phyloP scores from a whole-genome alignment of 2,888 invertebrate species.

The Lepidochrysops patricia region DNA sequence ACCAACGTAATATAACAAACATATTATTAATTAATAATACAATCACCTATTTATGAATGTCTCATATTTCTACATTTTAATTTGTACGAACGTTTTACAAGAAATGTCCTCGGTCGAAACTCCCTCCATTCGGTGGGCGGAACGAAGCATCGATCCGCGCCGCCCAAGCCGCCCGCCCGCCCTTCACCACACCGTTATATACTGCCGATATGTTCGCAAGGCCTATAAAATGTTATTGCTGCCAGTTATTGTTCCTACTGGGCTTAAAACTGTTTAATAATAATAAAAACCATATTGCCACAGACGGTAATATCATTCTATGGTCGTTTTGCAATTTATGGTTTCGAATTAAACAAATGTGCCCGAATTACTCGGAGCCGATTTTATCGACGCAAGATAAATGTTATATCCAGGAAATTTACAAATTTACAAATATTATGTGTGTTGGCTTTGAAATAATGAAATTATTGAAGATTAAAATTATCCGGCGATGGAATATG shows the following conservation, averaged over 20 bases:
- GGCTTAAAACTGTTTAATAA: slow-evolving; percentile 24
- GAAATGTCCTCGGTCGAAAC: slow-evolving; percentile 12
- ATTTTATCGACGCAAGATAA: background rate
- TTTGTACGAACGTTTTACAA: slow-evolving; percentile 16
- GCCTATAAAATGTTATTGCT: slow-evolving; percentile 62
- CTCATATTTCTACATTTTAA: slow-evolving; percentile 12
- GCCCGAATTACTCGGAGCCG: background rate
- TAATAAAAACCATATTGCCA: slow-evolving; percentile 8
- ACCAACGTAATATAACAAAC: background rate
- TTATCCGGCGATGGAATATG: too few relatives aligned
- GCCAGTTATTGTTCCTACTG: slow-evolving; percentile 47
- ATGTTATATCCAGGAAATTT: background rate
- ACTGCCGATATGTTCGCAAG: slow-evolving; percentile 43
- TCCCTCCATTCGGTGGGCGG: slow-evolving; percentile 30
- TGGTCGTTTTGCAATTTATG: background rate
- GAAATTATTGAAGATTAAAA: background rate
- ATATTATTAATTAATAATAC: background rate
- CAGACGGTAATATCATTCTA: background rate
- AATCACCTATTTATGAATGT: slow-evolving; percentile 10
- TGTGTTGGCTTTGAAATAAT: background rate
- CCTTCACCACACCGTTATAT: slow-evolving; percentile 35
- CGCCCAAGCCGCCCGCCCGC: slow-evolving; percentile 52
- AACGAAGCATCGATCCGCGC: slow-evolving; percentile 47
- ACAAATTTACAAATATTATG: background rate
- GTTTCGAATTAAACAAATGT: background rate